Conservation (phyloP, 2,888 invertebrate species). For the Orthosia cruda region DNA sequence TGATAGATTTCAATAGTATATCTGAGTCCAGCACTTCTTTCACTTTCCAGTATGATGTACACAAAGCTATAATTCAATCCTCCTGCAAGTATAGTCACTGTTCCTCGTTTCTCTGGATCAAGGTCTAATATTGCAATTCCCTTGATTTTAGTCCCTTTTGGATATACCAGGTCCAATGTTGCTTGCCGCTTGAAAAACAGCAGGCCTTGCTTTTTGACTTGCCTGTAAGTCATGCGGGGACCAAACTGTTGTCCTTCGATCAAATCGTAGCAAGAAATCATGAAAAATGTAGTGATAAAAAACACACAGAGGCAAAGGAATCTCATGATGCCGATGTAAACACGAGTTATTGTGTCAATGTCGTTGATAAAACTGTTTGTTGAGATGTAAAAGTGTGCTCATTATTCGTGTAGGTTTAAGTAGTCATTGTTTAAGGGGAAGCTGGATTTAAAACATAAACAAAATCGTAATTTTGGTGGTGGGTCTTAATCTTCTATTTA, state of each 20-base stretch:
- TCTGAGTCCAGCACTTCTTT: constrained; percentile 70
- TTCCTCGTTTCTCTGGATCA: constrained; percentile 71
- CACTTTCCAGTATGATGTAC: constrained; percentile 73
- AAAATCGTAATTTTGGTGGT: too few relatives aligned
- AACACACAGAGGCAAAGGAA: constrained; percentile 29
- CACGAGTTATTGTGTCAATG: constrained; percentile 62
- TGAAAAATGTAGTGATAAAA: constrained; percentile 37
- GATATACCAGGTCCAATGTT: constrained; percentile 70
- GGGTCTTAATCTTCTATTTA: too few relatives aligned
- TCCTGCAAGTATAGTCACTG: constrained; percentile 68
- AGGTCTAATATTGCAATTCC: constrained; percentile 77
- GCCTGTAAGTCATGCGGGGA: constrained; percentile 76
- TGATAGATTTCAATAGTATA: constrained; percentile 67
- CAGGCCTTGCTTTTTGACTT: constrained; percentile 78
- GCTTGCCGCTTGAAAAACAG: constrained; percentile 74
- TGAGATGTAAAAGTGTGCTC: constrained; percentile 54
- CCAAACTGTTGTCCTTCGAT: constrained; percentile 74
- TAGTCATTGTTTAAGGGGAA: constrained; percentile 42
- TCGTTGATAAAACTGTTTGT: constrained; percentile 65
- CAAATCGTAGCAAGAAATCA: constrained; percentile 60
- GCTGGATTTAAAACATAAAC: background rate
- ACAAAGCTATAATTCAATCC: constrained; percentile 71
- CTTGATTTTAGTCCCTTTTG: constrained; percentile 73
- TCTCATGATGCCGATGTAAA: constrained; percentile 53
- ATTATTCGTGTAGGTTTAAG: constrained; percentile 23